Percentiles rank a stretch among this genome's conserved stretches.
Conservation (phyloP, 2,113 vertebrate species). For the Neodon shergylaensis region DNA sequence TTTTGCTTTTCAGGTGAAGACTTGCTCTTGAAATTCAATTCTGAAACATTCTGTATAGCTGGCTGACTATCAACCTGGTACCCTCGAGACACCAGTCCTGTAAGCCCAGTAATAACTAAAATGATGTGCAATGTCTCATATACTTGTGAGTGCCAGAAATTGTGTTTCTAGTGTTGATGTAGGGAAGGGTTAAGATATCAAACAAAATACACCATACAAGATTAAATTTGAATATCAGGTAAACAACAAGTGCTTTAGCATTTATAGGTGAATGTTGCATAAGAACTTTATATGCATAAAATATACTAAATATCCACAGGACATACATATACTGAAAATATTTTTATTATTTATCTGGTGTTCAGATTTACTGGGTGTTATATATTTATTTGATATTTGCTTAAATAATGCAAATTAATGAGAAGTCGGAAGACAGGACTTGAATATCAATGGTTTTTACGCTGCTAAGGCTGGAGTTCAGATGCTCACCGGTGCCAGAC, state of each 20-base stretch:
- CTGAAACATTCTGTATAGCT: not conserved
- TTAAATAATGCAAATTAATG: constrained; percentile 39
- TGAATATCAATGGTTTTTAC: not conserved
- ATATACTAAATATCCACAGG: constrained; percentile 5
- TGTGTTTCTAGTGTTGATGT: not conserved
- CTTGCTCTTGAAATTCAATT: constrained; percentile 22
- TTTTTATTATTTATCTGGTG: constrained; percentile 34
- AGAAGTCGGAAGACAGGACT: constrained; percentile 23
- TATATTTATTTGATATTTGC: constrained; percentile 33
- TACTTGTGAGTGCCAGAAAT: not conserved
- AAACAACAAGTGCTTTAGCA: not conserved
- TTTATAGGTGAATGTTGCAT: not conserved
- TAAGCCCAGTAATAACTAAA: constrained; percentile 34
- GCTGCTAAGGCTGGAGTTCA: not conserved
- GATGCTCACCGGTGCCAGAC: not conserved
- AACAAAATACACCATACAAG: not conserved
- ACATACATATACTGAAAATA: not conserved
- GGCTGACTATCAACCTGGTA: not conserved
- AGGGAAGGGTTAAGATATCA: not conserved
- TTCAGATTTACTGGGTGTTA: not conserved
- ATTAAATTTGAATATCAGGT: not conserved
- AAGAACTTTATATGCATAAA: not conserved
- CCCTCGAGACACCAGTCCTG: not conserved
- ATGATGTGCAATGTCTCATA: not conserved
- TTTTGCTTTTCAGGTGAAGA: constrained; percentile 49